Evolutionary conservation across 2,888 invertebrate genomes (phyloP), one percentile per base, ranked within the genome.

Genomic region (Idaea dimidiata): DNA sequence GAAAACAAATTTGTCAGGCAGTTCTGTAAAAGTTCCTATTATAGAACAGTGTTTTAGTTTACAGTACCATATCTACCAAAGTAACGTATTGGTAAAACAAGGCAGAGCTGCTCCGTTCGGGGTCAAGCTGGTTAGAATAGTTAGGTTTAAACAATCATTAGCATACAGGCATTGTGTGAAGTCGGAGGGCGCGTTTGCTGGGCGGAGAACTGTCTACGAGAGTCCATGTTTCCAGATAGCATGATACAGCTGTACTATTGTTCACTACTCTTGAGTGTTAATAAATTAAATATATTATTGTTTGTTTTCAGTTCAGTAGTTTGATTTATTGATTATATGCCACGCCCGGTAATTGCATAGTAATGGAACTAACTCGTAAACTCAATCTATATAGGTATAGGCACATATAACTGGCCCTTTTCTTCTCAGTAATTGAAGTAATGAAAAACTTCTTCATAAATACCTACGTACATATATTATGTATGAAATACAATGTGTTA

Each of bases 231-330:
- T 70, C 67, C 69, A 67, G 69, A 74, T 73, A 67, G 80, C 82
- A 84, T 86, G 84, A 82, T 82, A 80, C 78, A 77, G 76, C 78
- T 68, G 62, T 71, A 72, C 81, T 79, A 86, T 88, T 88, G 88
- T 87, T 83, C 73, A 69, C 71, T 76, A 71, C 75, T 76, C 79
- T 79, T 77, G 81, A 81, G 81, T 80, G 80, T 79, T 78, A 76
- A 73, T 7, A 74, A n/a, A n/a, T n/a, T n/a, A n/a, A n/a, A 75
- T 75, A 77, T 73, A 79, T 77, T 77, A 81, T 73, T 84, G 83
- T 87, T 88, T 86, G 84, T 85, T 84, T 85, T 82, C 85, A 74
- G 86, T 84, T 83, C 83, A 83, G 64, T 18, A 54, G n/a, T 54
- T 16, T 54, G 8, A 54, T 17, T 17, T 54, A 54, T 17, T 54